Base-by-base conservation (phyloP, 2,797 vertebrate genomes). In the Sus cebifrons region DNA sequence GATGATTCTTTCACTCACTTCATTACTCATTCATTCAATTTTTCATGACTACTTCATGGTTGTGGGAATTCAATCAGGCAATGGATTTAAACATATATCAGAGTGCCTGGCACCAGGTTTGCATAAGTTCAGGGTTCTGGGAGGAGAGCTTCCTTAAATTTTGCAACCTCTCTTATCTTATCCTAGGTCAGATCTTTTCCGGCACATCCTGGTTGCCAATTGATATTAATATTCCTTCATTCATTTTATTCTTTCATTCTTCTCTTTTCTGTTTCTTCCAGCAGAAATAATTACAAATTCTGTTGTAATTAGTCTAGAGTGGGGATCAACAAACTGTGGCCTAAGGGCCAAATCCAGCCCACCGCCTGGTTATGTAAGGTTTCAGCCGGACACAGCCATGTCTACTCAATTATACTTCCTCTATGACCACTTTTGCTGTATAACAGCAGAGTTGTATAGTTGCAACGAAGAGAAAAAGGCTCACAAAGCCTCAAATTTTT, bases 211-310 rank as follows among this genome's bases (percentile, higher is more conserved):
- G 79, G 49, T 74, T 92, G 54, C 15, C 84, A 65, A n/a, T 84
- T 68, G 81, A 79, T 15, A 40, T 27, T 17, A 62, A 40, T 60
- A 21, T 81, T 92, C 7, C 49, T 52, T 62, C 13, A 23, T 87
- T 40, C 36, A 36, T 16, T 64, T 56, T 25, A 32, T 20, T 40
- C 36, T 36, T 36, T 36, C 36, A 3, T 65, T 67, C 44, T 5
- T 75, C 6, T 82, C 6, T 74, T 52, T 56, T 65, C 18, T 71
- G 12, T 82, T 64, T 90, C 77, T 27, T 44, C 12, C 32, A 71
- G 44, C 44, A 87, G 27, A 58, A 92, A 90, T 62, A 82, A 87
- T 75, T 75, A 86, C 3, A 90, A 78, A 44, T 87, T 83, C 5
- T 82, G 10, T 20, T 10, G 3, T 40, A 79, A 17, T 17, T 85